Conservation (phyloP, 1,140 invertebrate genomes). For the Eciton burchellii region DNA sequence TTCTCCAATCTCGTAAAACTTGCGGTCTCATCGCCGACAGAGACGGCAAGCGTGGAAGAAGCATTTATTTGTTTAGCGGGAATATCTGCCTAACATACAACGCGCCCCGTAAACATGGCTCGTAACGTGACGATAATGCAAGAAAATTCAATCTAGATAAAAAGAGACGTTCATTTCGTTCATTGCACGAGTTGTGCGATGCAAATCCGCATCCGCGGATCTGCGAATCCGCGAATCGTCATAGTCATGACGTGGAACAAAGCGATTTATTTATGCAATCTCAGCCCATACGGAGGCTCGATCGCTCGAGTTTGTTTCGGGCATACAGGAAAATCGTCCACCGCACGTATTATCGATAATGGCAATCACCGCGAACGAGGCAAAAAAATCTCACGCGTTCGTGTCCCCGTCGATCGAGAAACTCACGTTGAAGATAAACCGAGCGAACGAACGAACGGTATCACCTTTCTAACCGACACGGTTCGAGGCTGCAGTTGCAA, state of each 20-base stretch:
- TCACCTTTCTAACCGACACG: conserved; percentile 76
- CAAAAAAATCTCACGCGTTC: conserved; percentile 73
- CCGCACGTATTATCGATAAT: conserved; percentile 1
- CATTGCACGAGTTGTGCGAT: no score
- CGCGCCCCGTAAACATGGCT: no score
- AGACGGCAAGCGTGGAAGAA: neutral
- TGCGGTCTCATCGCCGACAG: neutral
- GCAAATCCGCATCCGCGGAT: no score
- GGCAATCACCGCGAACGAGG: neutral
- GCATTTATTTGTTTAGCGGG: neutral
- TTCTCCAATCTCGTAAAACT: neutral
- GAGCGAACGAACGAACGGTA: conserved; percentile 58
- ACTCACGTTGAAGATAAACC: conserved; percentile 74
- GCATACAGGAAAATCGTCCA: neutral
- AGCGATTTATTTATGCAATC: neutral
- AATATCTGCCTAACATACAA: no score
- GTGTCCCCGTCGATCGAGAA: conserved; percentile 76
- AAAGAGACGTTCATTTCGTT: no score
- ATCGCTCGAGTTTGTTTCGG: conserved; percentile 1
- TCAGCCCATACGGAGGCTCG: no score
- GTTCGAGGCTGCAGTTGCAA: conserved; percentile 36
- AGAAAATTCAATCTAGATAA: no score
- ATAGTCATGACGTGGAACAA: no score
- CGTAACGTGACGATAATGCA: no score
- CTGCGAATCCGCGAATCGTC: no score